These are phyloP conservation scores for Lithodes maja DNA, from an alignment of 2,888 invertebrate species.

Conservation along the genomic window DNA sequence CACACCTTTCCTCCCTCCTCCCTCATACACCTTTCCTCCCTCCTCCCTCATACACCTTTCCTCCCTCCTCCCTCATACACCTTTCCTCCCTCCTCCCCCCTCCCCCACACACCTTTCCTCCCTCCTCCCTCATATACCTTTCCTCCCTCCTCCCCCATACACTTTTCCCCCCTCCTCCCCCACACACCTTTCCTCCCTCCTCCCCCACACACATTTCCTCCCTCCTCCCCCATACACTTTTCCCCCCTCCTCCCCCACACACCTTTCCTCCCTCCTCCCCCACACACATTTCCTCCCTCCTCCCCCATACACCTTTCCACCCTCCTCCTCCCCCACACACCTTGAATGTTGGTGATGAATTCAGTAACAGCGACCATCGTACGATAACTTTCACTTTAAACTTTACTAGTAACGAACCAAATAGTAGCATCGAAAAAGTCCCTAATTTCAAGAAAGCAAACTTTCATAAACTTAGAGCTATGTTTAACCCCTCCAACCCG, in stretches of 20 bases:
- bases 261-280: neutral
- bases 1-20: neutral
- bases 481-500: too few relatives aligned
- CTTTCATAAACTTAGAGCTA: too few relatives aligned
- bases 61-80: neutral
- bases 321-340: too few relatives aligned
- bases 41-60: neutral
- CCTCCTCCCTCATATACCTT: conserved; percentile 6
- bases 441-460: too few relatives aligned
- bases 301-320: too few relatives aligned
- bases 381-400: too few relatives aligned
- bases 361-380: too few relatives aligned
- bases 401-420: too few relatives aligned
- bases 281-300: too few relatives aligned
- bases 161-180: too few relatives aligned
- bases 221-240: neutral
- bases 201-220: neutral
- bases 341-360: too few relatives aligned
- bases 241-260: neutral
- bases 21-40: neutral
- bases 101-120: neutral
- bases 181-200: neutral
- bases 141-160: neutral
- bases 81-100: neutral
- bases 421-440: too few relatives aligned